Conservation (phyloP, 2,888 invertebrate genomes). For the Andrena hattorfiana region DNA sequence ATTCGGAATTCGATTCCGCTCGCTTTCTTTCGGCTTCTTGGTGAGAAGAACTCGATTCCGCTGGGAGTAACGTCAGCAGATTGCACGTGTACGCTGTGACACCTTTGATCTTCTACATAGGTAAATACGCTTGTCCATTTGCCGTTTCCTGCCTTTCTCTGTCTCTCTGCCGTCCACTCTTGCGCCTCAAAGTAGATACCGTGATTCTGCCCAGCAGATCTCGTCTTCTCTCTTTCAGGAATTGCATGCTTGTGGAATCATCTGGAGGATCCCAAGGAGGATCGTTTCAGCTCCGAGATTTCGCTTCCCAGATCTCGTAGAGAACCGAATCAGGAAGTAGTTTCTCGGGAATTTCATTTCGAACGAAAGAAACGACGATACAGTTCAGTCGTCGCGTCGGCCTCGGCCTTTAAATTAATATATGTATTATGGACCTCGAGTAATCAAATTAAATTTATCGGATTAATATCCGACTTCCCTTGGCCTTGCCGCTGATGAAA, state of each 20-base stretch:
- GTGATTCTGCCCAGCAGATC: slow-evolving; percentile 47
- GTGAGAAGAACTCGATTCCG: slow-evolving; percentile 1
- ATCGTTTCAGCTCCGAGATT: slow-evolving; percentile 46
- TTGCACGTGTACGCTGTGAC: slow-evolving; percentile 39
- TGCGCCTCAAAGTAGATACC: slow-evolving; percentile 9
- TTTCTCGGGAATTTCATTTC: slow-evolving; percentile 56
- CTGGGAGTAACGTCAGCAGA: slow-evolving; percentile 18
- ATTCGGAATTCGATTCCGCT: neutral
- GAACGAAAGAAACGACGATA: slow-evolving; percentile 32
- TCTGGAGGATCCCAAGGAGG: slow-evolving; percentile 46
- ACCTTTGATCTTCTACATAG: slow-evolving; percentile 54
- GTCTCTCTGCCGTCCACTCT: slow-evolving; percentile 1
- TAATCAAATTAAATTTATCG: slow-evolving; percentile 20
- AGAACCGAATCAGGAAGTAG: slow-evolving; percentile 53
- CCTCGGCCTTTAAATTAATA: slow-evolving; percentile 27
- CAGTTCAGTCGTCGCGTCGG: slow-evolving; percentile 1
- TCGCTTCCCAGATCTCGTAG: slow-evolving; percentile 51
- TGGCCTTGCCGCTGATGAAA: slow-evolving; percentile 1
- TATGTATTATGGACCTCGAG: neutral
- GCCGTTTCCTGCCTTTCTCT: slow-evolving; percentile 12
- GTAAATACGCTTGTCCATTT: slow-evolving; percentile 24
- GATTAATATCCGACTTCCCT: neutral
- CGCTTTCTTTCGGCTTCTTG: neutral
- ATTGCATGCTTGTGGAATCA: slow-evolving; percentile 67
- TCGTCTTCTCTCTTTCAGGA: slow-evolving; percentile 69